These are phyloP conservation scores for Harmothoe impar DNA, from an alignment of 2,888 invertebrate genomes.

Conservation along the genomic window DNA sequence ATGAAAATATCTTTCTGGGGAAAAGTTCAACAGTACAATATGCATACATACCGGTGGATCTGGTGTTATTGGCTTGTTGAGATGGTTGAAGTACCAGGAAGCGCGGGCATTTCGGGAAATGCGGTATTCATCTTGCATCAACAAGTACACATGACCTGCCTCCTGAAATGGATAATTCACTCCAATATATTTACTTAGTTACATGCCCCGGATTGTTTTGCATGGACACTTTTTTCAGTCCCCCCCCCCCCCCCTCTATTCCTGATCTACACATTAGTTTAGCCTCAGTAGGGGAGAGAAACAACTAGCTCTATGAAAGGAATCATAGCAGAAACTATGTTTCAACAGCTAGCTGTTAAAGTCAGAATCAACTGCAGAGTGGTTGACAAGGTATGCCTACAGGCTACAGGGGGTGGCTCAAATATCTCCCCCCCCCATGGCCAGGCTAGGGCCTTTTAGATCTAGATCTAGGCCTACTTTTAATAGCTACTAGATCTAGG, in stretches of 20 bases:
- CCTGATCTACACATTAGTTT: not conserved
- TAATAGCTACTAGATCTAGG: no score
- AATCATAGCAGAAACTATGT: not conserved
- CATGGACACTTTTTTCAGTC: not conserved
- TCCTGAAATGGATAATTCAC: constrained; percentile 63
- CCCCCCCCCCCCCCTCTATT: not conserved
- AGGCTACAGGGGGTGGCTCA: no score
- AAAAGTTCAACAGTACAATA: no score
- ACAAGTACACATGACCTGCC: constrained; percentile 86
- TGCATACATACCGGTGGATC: constrained; percentile 78
- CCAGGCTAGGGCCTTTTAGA: no score
- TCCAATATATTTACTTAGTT: not conserved
- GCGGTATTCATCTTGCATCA: constrained; percentile 89
- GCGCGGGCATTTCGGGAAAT: constrained; percentile 90
- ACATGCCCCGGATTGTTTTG: not conserved
- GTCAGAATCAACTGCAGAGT: no score
- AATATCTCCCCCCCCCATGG: no score
- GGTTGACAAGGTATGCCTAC: no score
- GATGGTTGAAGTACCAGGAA: constrained; percentile 89
- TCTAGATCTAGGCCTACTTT: no score
- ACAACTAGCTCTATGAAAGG: no score
- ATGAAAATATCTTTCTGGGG: no score
- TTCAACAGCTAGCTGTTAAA: no score
- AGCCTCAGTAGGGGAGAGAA: no score
- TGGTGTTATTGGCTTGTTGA: constrained; percentile 86